Evolutionary conservation across 2,797 vertebrate genomes (phyloP), one percentile per base, ranked within the genome.

Genomic region (Acanthurus tractus): DNA sequence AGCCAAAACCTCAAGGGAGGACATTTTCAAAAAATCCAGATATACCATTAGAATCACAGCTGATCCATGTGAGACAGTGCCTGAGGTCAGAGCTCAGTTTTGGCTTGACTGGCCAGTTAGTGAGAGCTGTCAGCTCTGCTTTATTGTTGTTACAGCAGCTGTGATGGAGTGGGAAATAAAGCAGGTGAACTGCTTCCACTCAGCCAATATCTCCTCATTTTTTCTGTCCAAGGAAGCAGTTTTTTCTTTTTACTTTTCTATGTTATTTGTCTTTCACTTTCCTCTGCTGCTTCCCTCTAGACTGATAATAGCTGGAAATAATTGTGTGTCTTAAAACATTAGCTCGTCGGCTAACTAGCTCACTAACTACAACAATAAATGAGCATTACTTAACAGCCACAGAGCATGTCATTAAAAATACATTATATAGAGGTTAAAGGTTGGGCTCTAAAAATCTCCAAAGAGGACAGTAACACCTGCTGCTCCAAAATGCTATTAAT

Each of bases 81-180:
- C 79, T 0, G 78, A 66, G 82, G 82, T 85, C 84, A 69, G 76
- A 70, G 84, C 70, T 76, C 46, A 22, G 52, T 46, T 78, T 64
- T 42, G 48, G 42, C 55, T 36, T 22, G 79, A 80, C 71, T 52
- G 70, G 25, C 74, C 76, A 63, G 83, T 82, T 83, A 88, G 78
- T 66, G 70, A 67, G 59, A 69, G 68, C 78, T 69, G 76, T 89
- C 85, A 79, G 73, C 73, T 79, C 36, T 0, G 63, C 53, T 84
- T 77, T 70, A 74, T 74, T 71, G 62, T 74, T 49, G 63, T 72
- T 53, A 34, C 62, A 13, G 74, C 50, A 29, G 66, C 65, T 42
- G 62, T n/a, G 74, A 81, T 69, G 69, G 44, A 42, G 46, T 11
- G 68, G 68, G 59, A 36, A 54, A 58, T 75, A 63, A 76, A 74